Evolutionary conservation across 2,797 vertebrate genomes (phyloP).

Genomic region (Geotria australis): DNA sequence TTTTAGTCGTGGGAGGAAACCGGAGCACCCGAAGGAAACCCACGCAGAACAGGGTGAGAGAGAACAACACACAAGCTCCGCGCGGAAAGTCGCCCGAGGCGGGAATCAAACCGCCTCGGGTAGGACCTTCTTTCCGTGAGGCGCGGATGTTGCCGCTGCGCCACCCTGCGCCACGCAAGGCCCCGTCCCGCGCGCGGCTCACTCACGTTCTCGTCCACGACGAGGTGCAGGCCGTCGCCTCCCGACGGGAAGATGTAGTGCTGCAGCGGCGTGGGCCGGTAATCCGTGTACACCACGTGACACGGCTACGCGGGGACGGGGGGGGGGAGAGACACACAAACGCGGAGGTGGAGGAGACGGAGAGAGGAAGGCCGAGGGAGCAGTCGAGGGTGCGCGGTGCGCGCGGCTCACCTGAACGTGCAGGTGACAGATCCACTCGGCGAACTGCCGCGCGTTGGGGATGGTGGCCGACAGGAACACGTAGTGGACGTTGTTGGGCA

Average conservation of each 20-base stretch:
- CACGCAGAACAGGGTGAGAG: no score
- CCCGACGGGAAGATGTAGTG: conserved; percentile 96
- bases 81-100: no score
- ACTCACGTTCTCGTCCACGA: conserved; percentile 92
- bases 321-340: no score
- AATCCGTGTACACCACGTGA: conserved; percentile 91
- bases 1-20: no score
- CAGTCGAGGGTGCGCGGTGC: background rate
- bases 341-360: background rate
- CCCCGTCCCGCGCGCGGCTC: no score
- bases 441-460: conserved; percentile 85
- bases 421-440: conserved; percentile 93
- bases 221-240: conserved; percentile 80
- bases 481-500: conserved; percentile 91
- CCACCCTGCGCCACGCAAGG: no score
- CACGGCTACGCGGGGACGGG: conserved; percentile 28
- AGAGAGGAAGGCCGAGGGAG: background rate
- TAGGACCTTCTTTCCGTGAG: no score
- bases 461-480: conserved; percentile 95
- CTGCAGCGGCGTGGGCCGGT: conserved; percentile 76
- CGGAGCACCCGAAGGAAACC: no score
- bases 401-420: conserved; percentile 46
- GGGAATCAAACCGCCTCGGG: no score
- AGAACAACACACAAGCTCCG: no score
- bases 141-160: no score